A percentile compares a stretch with the other conserved stretches of the same genome.
These are phyloP conservation scores for Lissocephala sabroskyi DNA, from an alignment of 2,888 invertebrate species.

Conservation along the genomic window DNA sequence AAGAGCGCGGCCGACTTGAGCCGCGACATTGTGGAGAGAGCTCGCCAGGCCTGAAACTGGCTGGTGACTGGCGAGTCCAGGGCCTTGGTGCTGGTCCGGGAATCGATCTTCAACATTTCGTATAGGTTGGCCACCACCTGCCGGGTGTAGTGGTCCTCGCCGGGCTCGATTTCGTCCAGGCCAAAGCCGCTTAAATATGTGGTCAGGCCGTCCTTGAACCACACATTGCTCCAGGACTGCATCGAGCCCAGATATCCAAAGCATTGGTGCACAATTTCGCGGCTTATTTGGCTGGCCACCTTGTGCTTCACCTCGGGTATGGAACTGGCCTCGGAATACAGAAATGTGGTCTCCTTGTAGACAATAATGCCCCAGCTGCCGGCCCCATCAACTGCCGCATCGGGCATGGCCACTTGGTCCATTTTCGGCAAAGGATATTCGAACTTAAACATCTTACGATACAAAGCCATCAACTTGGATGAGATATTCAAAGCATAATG, in stretches of 20 bases:
- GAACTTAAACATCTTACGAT: slow-evolving; percentile 85
- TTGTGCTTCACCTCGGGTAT: slow-evolving; percentile 82
- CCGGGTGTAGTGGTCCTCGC: slow-evolving; percentile 80
- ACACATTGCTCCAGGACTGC: slow-evolving; percentile 92
- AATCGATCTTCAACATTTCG: background rate
- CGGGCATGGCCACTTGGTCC: slow-evolving; percentile 68
- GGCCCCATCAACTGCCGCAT: slow-evolving; percentile 82
- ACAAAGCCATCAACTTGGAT: slow-evolving; percentile 82
- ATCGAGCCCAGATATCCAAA: slow-evolving; percentile 92
- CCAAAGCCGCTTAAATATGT: slow-evolving; percentile 89
- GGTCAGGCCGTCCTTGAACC: slow-evolving; percentile 95
- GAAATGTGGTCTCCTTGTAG: slow-evolving; percentile 86
- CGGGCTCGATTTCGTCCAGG: slow-evolving; percentile 80
- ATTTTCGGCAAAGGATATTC: slow-evolving; percentile 90
- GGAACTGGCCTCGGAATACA: slow-evolving; percentile 82
- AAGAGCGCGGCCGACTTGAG: slow-evolving; percentile 90
- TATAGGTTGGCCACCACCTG: background rate
- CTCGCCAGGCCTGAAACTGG: too few relatives aligned
- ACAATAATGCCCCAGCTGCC: slow-evolving; percentile 97
- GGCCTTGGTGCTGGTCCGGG: background rate
- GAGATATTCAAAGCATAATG: slow-evolving; percentile 83
- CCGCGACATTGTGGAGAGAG: slow-evolving; percentile 92
- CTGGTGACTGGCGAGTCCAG: background rate
- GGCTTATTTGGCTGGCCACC: slow-evolving; percentile 86
- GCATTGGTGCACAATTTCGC: slow-evolving; percentile 96